Percentiles rank a stretch among this genome's conserved stretches.
These are phyloP conservation scores for Sphenopsis melanotis DNA, from an alignment of 2,797 vertebrate species.

Conservation along the genomic window DNA sequence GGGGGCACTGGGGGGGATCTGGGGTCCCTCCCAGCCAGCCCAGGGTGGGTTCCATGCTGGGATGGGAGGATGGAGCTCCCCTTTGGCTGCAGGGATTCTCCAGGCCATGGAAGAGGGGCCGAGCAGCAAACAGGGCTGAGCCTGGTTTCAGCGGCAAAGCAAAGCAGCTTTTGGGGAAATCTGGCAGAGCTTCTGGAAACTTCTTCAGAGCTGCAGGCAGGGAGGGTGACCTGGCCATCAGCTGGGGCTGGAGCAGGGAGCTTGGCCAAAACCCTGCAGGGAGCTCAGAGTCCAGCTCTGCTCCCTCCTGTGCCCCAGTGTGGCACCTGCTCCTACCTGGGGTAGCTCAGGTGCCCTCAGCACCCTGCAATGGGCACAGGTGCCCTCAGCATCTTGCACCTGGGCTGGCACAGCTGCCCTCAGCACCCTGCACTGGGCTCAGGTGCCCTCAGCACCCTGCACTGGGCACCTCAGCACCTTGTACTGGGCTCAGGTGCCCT, in stretches of 20 bases:
- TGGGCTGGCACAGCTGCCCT: too few relatives aligned
- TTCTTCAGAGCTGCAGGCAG: too few relatives aligned
- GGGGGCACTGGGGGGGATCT: rapidly evolving
- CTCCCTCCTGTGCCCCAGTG: neutral
- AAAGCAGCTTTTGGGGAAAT: neutral
- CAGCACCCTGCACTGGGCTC: neutral
- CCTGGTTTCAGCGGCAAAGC: rapidly evolving
- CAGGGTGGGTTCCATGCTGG: rapidly evolving
- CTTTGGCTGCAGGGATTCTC: rapidly evolving
- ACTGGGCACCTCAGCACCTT: too few relatives aligned
- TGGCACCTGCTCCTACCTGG: neutral
- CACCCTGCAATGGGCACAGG: too few relatives aligned
- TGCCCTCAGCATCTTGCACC: too few relatives aligned
- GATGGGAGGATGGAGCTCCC: neutral
- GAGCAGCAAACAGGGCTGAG: rapidly evolving
- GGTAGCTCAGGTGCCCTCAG: too few relatives aligned
- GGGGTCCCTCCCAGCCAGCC: rapidly evolving
- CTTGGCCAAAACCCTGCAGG: neutral
- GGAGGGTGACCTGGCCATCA: neutral
- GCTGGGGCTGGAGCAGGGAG: neutral
- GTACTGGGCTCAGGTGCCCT: too few relatives aligned
- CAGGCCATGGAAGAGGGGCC: rapidly evolving
- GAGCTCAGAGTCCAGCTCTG: rapidly evolving
- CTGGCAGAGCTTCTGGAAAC: too few relatives aligned
- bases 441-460: neutral